These are phyloP conservation scores for Lasaia peninsularis DNA, from an alignment of 1,140 invertebrate species.

Conservation along the genomic window DNA sequence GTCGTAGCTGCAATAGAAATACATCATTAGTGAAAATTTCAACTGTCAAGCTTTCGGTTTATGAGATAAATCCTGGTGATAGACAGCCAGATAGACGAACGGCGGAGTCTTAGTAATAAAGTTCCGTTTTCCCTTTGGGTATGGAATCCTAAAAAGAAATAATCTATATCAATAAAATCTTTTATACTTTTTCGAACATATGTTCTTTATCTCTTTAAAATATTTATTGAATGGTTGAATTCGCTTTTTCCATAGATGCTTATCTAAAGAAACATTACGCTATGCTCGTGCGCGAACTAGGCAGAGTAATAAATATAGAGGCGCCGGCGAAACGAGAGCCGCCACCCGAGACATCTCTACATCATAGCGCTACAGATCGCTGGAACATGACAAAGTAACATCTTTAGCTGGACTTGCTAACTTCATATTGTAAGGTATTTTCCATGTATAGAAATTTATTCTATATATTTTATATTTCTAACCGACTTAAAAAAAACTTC, in stretches of 20 bases:
- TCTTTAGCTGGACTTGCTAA: slow-evolving; percentile 7
- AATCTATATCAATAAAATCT: neutral
- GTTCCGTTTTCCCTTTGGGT: too few species aligned
- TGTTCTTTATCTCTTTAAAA: slow-evolving; percentile 15
- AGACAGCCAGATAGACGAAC: too few species aligned
- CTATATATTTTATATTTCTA: too few species aligned
- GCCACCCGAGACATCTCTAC: slow-evolving; percentile 16
- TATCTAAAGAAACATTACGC: slow-evolving; percentile 40
- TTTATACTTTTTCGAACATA: neutral
- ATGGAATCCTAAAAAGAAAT: too few species aligned
- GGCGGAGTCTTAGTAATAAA: too few species aligned
- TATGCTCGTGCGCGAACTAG: slow-evolving; percentile 37
- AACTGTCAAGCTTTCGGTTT: too few species aligned
- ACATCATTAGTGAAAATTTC: too few species aligned
- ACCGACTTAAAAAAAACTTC: too few species aligned
- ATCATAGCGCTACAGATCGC: slow-evolving; percentile 14
- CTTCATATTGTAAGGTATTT: slow-evolving; percentile 5
- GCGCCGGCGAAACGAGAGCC: slow-evolving; percentile 31
- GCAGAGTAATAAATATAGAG: slow-evolving; percentile 42
- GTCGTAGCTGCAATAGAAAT: too few species aligned
- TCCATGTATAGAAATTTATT: neutral
- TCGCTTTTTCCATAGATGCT: slow-evolving; percentile 40
- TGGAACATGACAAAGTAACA: slow-evolving; percentile 3
- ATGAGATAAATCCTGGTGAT: too few species aligned
- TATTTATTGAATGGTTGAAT: slow-evolving; percentile 28